Evolutionary conservation across 2,888 invertebrate species (phyloP).

Genomic region (Ectobius pallidus): DNA sequence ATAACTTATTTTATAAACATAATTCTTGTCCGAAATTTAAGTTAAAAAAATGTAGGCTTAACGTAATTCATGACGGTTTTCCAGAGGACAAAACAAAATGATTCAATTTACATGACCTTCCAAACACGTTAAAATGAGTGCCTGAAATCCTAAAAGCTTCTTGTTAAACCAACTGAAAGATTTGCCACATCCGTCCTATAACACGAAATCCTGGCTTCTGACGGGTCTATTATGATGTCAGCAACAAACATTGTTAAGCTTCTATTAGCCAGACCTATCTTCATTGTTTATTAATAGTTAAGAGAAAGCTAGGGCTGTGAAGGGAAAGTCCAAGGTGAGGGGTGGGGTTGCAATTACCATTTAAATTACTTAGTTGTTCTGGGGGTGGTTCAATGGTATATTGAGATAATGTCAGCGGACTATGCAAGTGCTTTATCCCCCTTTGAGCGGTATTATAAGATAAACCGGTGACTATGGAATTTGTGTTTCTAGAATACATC

Average conservation of each 20-base stretch:
- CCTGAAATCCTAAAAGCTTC: too few species aligned
- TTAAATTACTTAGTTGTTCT: slow-evolving; percentile 40
- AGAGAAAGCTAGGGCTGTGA: neutral
- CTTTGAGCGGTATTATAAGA: neutral
- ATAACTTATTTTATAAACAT: too few species aligned
- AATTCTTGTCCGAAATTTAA: too few species aligned
- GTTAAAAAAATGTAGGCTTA: too few species aligned
- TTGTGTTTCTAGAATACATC: too few species aligned
- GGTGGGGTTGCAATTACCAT: slow-evolving; percentile 36
- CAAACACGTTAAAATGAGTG: too few species aligned
- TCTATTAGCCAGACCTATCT: slow-evolving; percentile 29
- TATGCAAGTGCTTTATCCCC: neutral
- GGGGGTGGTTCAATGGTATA: slow-evolving; percentile 27
- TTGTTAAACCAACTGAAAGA: too few species aligned
- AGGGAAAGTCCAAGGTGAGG: neutral
- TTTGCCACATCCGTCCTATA: too few species aligned
- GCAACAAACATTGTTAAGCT: slow-evolving; percentile 32
- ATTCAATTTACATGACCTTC: too few species aligned
- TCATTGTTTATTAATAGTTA: slow-evolving; percentile 35
- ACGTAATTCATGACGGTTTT: too few species aligned
- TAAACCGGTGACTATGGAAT: neutral
- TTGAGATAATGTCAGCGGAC: slow-evolving; percentile 38
- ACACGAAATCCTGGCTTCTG: neutral
- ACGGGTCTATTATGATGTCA: slow-evolving; percentile 29
- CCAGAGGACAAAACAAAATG: too few species aligned